phyloP scores from a whole-genome alignment of 2,888 invertebrate species.

The Euplexia lucipara region DNA sequence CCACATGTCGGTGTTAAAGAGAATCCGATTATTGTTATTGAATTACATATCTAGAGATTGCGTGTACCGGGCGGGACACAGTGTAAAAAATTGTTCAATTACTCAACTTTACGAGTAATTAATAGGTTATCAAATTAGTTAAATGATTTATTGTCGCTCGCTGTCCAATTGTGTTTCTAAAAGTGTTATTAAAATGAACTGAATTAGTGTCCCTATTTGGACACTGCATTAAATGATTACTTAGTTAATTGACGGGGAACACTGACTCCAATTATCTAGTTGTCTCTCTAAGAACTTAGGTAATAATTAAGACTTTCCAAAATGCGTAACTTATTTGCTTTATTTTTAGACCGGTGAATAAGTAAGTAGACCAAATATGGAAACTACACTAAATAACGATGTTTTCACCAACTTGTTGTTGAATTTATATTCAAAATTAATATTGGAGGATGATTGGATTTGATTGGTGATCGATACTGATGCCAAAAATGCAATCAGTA shows the following conservation, averaged over 20 bases:
- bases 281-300: not conserved
- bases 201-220: conserved; percentile 24
- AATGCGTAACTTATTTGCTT: not conserved
- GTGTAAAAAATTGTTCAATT: conserved; percentile 63
- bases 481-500: no score
- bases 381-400: not conserved
- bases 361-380: not conserved
- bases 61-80: conserved; percentile 59
- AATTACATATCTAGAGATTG: conserved; percentile 76
- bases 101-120: conserved; percentile 63
- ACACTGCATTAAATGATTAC: conserved; percentile 21
- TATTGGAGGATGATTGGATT: no score
- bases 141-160: conserved; percentile 59
- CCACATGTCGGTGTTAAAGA: conserved; percentile 75
- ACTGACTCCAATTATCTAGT: not conserved
- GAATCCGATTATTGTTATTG: conserved; percentile 82
- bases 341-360: not conserved
- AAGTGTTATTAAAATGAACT: conserved; percentile 37
- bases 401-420: no score
- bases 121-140: conserved; percentile 65
- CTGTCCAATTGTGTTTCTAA: conserved; percentile 54
- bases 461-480: no score
- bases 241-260: not conserved
- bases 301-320: not conserved
- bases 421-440: no score